Conservation (phyloP, 2,888 invertebrate genomes). For the Phyllotreta striolata region DNA sequence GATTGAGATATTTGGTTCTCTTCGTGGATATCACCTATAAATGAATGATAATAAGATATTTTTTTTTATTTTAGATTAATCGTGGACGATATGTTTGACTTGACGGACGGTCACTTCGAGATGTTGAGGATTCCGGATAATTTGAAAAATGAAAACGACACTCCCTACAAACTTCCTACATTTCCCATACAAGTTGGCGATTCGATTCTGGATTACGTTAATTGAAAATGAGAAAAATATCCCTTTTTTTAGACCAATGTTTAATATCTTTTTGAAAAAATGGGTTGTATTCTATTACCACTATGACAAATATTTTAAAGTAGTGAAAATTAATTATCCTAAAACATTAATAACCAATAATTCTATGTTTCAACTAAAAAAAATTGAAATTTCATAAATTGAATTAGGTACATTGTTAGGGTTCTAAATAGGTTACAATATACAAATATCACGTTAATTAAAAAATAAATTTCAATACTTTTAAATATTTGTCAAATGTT, state of each 20-base stretch:
- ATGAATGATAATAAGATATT: too few relatives aligned
- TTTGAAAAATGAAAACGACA: conserved; percentile 41
- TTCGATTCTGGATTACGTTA: conserved; percentile 51
- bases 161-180: conserved; percentile 49
- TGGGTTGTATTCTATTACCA: conserved; percentile 2
- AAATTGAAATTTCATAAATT: not conserved
- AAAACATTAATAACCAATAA: conserved; percentile 1
- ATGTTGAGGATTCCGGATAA: conserved; percentile 60
- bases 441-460: too few relatives aligned
- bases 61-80: conserved; percentile 61
- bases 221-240: conserved; percentile 40
- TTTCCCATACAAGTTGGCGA: conserved; percentile 53
- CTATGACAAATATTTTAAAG: conserved; percentile 15
- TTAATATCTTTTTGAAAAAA: conserved; percentile 9
- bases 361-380: not conserved
- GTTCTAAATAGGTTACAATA: too few relatives aligned
- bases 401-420: not conserved
- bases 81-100: conserved; percentile 68
- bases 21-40: too few relatives aligned
- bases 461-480: too few relatives aligned
- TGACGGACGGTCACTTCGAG: conserved; percentile 67
- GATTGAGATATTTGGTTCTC: too few relatives aligned
- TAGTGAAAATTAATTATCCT: conserved; percentile 1
- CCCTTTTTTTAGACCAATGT: conserved; percentile 30
- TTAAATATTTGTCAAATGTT: too few relatives aligned